A percentile compares a stretch with the other conserved stretches of the same genome.
phyloP scores from a whole-genome alignment of 2,113 vertebrate species.

The Dolichotis patagonum region DNA sequence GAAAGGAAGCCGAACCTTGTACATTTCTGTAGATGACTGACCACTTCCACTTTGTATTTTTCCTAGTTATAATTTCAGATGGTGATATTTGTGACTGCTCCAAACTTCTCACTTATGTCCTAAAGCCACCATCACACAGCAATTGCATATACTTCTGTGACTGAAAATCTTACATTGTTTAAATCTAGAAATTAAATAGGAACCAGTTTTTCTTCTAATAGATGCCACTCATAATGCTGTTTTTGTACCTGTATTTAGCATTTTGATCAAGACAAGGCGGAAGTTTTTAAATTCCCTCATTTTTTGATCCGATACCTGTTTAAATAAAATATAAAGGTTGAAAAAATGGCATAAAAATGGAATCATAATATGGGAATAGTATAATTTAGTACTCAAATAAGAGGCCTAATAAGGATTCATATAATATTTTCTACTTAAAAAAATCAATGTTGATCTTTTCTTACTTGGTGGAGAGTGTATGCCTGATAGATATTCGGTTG shows the following conservation, averaged over 20 bases:
- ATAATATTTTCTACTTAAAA: neutral
- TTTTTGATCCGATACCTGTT: constrained; percentile 63
- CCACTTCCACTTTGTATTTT: constrained; percentile 24
- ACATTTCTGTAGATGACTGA: neutral
- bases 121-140: neutral
- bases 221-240: neutral
- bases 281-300: constrained; percentile 38
- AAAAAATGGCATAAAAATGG: neutral
- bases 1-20: neutral
- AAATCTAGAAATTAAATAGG: constrained; percentile 32
- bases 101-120: neutral
- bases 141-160: neutral
- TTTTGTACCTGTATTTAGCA: neutral
- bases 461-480: neutral
- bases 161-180: constrained; percentile 11
- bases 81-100: neutral
- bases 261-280: constrained; percentile 3
- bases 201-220: constrained; percentile 1
- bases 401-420: neutral
- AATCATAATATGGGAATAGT: neutral
- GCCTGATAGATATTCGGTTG: neutral
- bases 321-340: constrained; percentile 21
- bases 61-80: constrained; percentile 13
- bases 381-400: neutral
- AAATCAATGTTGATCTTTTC: neutral